Conservation (phyloP, 2,888 invertebrate genomes). For the Sinohyriopsis cumingii region DNA sequence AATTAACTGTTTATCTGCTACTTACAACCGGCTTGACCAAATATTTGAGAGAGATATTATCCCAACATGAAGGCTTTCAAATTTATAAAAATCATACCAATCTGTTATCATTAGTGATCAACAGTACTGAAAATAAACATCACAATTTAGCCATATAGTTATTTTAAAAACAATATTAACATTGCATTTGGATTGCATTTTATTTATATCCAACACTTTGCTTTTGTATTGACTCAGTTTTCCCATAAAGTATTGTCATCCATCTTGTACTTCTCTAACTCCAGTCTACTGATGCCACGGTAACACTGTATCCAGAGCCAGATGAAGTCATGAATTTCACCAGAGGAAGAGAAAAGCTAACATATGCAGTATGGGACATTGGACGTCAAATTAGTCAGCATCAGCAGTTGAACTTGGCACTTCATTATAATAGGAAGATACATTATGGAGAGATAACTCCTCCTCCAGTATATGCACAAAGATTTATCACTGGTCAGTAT, state of each 20-base stretch:
- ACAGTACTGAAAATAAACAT: too few species aligned
- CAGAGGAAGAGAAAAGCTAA: slow-evolving; percentile 81
- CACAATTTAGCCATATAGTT: too few species aligned
- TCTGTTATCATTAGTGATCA: too few species aligned
- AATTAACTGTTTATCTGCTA: too few species aligned
- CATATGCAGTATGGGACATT: slow-evolving; percentile 83
- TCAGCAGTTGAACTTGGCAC: slow-evolving; percentile 79
- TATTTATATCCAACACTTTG: too few species aligned
- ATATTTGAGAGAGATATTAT: too few species aligned
- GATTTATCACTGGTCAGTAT: slow-evolving; percentile 70
- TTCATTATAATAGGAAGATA: slow-evolving; percentile 76
- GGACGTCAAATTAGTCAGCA: slow-evolving; percentile 63
- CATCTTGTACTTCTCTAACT: background rate
- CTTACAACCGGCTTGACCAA: too few species aligned
- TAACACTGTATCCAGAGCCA: slow-evolving; percentile 50
- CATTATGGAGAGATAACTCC: slow-evolving; percentile 47
- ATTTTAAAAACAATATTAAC: too few species aligned
- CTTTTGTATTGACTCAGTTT: too few species aligned
- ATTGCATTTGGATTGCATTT: too few species aligned
- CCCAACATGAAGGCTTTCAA: too few species aligned
- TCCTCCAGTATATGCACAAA: slow-evolving; percentile 84
- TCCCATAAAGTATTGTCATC: background rate
- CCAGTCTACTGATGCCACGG: slow-evolving; percentile 11
- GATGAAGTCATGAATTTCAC: slow-evolving; percentile 51
- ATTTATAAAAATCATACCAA: too few species aligned